A percentile compares a stretch with the other conserved stretches of the same genome.
phyloP scores from a whole-genome alignment of 2,113 vertebrate species.

The Phocoena phocoena region DNA sequence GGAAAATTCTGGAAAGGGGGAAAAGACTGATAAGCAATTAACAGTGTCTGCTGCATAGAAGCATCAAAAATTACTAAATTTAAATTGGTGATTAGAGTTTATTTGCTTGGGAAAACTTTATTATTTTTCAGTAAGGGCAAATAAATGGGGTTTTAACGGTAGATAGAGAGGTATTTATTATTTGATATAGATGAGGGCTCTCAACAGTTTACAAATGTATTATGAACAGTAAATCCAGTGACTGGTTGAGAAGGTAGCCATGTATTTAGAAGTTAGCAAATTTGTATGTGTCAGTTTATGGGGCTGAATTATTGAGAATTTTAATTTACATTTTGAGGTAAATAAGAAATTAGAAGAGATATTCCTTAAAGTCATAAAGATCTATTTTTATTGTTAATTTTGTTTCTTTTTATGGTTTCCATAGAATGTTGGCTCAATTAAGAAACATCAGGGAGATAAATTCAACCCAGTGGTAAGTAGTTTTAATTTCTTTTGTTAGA shows the following conservation, averaged over 20 bases:
- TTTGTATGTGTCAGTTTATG: background rate
- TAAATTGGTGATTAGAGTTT: slow-evolving; percentile 25
- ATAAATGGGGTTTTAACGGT: slow-evolving; percentile 10
- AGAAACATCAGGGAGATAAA: slow-evolving; percentile 85
- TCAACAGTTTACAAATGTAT: background rate
- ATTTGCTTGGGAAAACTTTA: background rate
- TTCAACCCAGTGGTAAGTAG: slow-evolving; percentile 84
- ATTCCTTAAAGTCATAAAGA: slow-evolving; percentile 17
- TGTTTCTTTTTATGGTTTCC: slow-evolving; percentile 64
- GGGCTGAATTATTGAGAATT: slow-evolving; percentile 21
- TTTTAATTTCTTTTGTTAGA: slow-evolving; percentile 52
- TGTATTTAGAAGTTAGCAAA: slow-evolving; percentile 25
- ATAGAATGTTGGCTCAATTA: slow-evolving; percentile 90
- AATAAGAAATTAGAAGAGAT: slow-evolving; percentile 24
- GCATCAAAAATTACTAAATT: background rate
- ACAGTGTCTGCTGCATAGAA: background rate
- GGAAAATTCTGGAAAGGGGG: background rate
- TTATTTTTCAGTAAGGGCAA: slow-evolving; percentile 28
- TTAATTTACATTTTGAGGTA: slow-evolving; percentile 25
- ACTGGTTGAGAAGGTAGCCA: background rate
- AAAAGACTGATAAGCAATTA: background rate
- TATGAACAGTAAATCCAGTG: background rate
- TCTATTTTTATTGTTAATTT: slow-evolving; percentile 50
- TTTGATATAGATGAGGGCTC: background rate
- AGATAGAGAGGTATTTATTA: background rate